Conservation (phyloP, 2,888 invertebrate genomes). For the Stenodera caucasica region DNA sequence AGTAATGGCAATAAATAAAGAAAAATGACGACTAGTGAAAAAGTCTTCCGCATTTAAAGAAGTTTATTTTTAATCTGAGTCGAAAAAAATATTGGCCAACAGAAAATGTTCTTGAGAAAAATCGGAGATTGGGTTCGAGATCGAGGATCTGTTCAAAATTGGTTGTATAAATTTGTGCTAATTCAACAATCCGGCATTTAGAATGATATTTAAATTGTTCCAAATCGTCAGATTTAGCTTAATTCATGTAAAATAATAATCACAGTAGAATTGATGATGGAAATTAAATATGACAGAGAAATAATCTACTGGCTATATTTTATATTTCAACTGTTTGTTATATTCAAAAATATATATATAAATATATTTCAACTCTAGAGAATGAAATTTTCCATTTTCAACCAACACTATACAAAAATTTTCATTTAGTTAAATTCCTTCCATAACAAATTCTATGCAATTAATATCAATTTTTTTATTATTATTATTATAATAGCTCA, state of each 20-base stretch:
- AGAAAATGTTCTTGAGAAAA: no score
- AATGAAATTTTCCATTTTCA: not conserved
- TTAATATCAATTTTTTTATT: conserved; percentile 17
- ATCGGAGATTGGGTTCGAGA: no score
- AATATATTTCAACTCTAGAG: not conserved
- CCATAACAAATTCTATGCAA: conserved; percentile 24
- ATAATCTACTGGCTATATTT: not conserved
- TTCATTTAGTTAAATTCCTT: conserved; percentile 8
- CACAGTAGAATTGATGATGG: conserved; percentile 2
- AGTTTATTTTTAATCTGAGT: no score
- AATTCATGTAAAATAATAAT: conserved; percentile 1
- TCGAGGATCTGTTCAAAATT: no score
- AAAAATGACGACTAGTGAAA: no score
- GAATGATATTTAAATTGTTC: not conserved
- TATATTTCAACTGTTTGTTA: not conserved
- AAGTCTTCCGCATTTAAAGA: no score
- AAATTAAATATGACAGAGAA: conserved; percentile 11
- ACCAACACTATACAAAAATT: not conserved
- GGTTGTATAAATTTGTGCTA: no score
- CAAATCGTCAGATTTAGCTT: not conserved
- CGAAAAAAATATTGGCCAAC: no score
- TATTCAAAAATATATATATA: not conserved
- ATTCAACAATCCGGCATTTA: no score
- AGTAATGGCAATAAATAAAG: no score
- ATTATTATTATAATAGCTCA: no score